Conservation (phyloP, 2,797 vertebrate genomes). For the Artibeus jamaicensis region DNA sequence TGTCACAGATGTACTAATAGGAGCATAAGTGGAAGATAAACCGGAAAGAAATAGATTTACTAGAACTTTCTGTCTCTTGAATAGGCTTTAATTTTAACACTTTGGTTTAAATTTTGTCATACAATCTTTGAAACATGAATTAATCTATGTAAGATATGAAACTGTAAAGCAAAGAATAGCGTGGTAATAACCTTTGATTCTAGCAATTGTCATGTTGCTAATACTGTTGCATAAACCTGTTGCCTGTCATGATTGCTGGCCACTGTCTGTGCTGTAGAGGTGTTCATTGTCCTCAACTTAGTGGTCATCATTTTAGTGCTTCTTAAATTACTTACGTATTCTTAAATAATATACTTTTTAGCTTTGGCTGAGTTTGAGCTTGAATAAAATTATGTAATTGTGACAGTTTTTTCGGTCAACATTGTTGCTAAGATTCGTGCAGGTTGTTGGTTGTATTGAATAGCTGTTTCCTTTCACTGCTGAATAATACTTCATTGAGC, state of each 20-base stretch:
- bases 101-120: conserved; percentile 21
- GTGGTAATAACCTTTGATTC: not conserved
- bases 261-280: not conserved
- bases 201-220: not conserved
- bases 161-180: not conserved
- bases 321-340: not conserved
- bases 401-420: not conserved
- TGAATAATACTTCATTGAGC: not conserved
- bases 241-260: too few species aligned
- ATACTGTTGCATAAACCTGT: too few species aligned
- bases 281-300: not conserved
- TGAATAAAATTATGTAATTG: not conserved
- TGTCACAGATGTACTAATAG: not conserved
- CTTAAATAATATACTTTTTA: not conserved
- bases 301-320: not conserved
- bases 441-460: not conserved
- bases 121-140: not conserved
- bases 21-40: not conserved
- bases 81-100: not conserved
- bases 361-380: not conserved
- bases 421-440: not conserved
- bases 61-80: not conserved
- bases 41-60: not conserved
- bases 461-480: not conserved
- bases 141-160: not conserved